These are phyloP conservation scores for Lates calcarifer DNA, from an alignment of 2,113 vertebrate species.

Conservation along the genomic window DNA sequence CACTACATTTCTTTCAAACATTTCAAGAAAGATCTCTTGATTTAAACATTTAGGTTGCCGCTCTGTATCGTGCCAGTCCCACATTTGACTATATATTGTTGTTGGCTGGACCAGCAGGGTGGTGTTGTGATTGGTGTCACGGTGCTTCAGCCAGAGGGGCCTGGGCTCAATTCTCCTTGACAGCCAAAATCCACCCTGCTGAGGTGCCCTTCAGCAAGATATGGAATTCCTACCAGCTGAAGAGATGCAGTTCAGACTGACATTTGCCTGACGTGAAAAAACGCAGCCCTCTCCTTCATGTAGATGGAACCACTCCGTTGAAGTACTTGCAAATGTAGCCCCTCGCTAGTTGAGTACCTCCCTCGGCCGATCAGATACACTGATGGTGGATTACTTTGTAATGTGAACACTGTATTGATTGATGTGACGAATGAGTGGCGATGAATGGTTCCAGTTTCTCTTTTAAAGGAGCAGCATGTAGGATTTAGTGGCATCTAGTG, in stretches of 20 bases:
- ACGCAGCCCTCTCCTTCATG: neutral
- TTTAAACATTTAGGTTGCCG: constrained; percentile 59
- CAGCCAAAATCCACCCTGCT: constrained; percentile 74
- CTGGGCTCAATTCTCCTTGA: constrained; percentile 69
- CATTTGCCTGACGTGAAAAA: constrained; percentile 10
- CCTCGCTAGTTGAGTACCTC: no score
- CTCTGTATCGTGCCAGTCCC: constrained; percentile 67
- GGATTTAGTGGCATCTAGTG: no score
- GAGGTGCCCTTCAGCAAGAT: constrained; percentile 73
- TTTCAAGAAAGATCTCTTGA: constrained; percentile 50
- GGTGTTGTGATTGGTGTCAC: constrained; percentile 75
- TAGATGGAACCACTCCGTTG: neutral
- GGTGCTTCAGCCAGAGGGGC: constrained; percentile 59
- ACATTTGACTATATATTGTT: constrained; percentile 72
- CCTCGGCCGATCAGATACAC: neutral
- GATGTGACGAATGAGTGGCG: neutral
- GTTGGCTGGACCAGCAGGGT: constrained; percentile 74
- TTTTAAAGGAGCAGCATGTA: no score
- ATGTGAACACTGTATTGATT: neutral
- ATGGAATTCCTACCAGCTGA: constrained; percentile 59
- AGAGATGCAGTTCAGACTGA: constrained; percentile 34
- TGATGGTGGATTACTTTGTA: neutral
- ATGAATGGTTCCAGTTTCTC: neutral
- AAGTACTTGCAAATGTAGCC: neutral
- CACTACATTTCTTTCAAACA: constrained; percentile 73